phyloP scores from a whole-genome alignment of 2,888 invertebrate species.

The Ormyrus nitidulus region DNA sequence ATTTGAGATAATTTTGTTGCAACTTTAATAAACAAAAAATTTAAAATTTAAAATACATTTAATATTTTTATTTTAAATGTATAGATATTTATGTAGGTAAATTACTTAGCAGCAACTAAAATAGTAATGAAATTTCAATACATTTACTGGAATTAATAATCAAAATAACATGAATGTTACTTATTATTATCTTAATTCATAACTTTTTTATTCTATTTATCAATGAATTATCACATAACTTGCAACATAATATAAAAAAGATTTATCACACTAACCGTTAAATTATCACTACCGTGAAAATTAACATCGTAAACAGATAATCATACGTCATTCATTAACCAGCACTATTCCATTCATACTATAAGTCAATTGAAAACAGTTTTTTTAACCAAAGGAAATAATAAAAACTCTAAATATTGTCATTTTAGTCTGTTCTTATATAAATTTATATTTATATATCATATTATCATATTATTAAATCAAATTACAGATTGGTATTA shows the following conservation, averaged over 20 bases:
- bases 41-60: too few species aligned
- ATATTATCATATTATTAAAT: too few species aligned
- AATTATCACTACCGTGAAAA: constrained; percentile 12
- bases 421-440: too few species aligned
- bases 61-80: too few species aligned
- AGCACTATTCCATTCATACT: constrained; percentile 24
- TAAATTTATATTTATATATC: too few species aligned
- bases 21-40: too few species aligned
- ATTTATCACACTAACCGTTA: constrained; percentile 5
- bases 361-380: neutral
- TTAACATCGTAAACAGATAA: constrained; percentile 6
- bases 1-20: too few species aligned
- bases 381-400: neutral
- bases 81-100: too few species aligned
- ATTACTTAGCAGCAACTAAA: too few species aligned
- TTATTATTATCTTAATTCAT: neutral
- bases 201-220: neutral
- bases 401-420: too few species aligned
- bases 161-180: neutral
- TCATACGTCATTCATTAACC: constrained; percentile 10
- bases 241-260: constrained; percentile 18
- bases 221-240: constrained; percentile 6
- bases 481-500: too few species aligned
- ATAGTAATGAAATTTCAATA: too few species aligned
- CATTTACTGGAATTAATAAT: neutral